phyloP scores from a whole-genome alignment of 2,113 vertebrate genomes.

The Callipepla californica region DNA sequence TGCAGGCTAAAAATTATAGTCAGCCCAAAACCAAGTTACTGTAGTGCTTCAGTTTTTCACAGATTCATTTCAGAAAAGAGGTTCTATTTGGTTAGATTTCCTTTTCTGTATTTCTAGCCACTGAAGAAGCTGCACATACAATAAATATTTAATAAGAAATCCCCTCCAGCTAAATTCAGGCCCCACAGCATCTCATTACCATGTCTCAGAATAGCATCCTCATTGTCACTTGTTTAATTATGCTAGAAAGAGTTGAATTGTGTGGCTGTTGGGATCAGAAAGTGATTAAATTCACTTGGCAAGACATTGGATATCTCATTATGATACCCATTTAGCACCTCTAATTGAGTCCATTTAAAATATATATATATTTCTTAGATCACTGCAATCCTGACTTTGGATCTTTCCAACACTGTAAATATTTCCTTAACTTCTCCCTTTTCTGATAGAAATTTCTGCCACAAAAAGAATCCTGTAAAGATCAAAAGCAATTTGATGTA shows the following conservation, averaged over 20 bases:
- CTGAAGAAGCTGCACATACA: conserved; percentile 78
- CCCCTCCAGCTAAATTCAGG: conserved; percentile 81
- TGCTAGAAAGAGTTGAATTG: conserved; percentile 81
- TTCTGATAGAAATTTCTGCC: conserved; percentile 28
- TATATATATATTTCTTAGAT: not conserved
- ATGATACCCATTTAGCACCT: conserved; percentile 84
- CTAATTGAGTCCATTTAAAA: conserved; percentile 79
- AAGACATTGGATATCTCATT: conserved; percentile 86
- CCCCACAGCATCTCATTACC: conserved; percentile 84
- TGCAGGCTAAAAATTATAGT: conserved; percentile 64
- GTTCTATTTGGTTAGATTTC: conserved; percentile 76
- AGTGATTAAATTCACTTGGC: conserved; percentile 89
- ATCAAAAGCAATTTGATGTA: conserved; percentile 40
- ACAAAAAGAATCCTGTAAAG: not conserved
- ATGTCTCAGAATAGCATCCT: conserved; percentile 83
- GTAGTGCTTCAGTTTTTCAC: conserved; percentile 65
- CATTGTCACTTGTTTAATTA: conserved; percentile 90
- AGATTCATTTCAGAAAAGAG: conserved; percentile 75
- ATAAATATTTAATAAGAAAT: conserved; percentile 91
- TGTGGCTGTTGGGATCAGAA: conserved; percentile 84
- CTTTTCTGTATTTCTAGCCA: conserved; percentile 77
- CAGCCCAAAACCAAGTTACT: conserved; percentile 54
- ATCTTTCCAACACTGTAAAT: conserved; percentile 36
- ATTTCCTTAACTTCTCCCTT: conserved; percentile 38
- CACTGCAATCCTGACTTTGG: conserved; percentile 55